These are phyloP conservation scores for Cassiopea xamachana DNA, from an alignment of 30 jellyfish, hydroid and myxozoan genomes.

Conservation along the genomic window DNA sequence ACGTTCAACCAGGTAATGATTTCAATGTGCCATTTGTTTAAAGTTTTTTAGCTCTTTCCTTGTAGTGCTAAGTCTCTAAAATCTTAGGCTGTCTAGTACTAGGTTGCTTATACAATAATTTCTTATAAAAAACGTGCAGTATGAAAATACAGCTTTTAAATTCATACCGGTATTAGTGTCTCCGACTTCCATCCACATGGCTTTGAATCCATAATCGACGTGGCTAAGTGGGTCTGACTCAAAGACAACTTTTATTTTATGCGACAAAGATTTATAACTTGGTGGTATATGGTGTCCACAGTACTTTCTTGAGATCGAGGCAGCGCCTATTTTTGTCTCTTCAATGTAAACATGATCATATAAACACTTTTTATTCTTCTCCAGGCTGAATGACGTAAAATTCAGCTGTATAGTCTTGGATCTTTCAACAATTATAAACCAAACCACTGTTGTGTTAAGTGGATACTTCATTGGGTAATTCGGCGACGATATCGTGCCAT, in stretches of 20 bases:
- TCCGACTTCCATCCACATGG: conserved; percentile 59
- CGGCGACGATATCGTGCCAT: conserved; percentile 68
- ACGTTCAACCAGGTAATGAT: no score
- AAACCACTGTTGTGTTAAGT: conserved; percentile 56
- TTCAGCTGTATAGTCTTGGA: conserved; percentile 40
- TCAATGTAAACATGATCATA: conserved; percentile 67
- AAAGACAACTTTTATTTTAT: conserved; percentile 33
- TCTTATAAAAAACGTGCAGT: not conserved
- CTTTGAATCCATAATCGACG: conserved; percentile 71
- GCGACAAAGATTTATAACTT: conserved; percentile 37
- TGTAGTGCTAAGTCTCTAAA: no score
- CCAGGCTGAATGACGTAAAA: conserved; percentile 59
- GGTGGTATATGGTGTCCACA: conserved; percentile 74
- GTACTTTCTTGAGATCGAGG: conserved; percentile 35
- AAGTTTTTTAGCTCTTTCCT: no score
- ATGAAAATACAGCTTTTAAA: not conserved
- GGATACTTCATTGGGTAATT: conserved; percentile 68
- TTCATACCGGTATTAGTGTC: not conserved
- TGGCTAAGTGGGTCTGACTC: conserved; percentile 48
- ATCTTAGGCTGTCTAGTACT: no score
- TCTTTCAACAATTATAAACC: conserved; percentile 41
- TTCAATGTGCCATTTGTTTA: no score
- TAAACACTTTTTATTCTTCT: conserved; percentile 63
- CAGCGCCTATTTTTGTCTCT: conserved; percentile 41
- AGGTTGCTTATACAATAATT: no score